phyloP scores from a whole-genome alignment of 53 echinoderm and acorn worm species.

The Temnopleurus reevesii region DNA sequence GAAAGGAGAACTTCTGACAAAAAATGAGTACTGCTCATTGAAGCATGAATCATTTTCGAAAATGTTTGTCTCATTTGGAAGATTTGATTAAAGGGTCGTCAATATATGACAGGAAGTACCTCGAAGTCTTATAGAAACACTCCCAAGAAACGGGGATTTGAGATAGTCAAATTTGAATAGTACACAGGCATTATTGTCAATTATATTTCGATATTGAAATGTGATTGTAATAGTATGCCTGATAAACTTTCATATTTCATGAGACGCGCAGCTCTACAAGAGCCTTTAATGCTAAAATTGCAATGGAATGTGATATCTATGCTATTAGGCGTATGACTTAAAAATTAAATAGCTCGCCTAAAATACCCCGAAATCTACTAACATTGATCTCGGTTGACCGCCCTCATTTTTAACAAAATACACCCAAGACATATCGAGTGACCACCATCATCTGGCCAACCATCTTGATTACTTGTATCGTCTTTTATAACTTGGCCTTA shows the following conservation, averaged over 20 bases:
- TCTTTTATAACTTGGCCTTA: background rate
- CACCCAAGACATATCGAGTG: background rate
- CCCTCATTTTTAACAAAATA: background rate
- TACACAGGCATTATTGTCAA: no score
- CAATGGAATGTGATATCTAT: background rate
- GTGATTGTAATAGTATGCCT: background rate
- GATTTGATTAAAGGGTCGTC: no score
- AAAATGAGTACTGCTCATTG: no score
- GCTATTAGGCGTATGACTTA: background rate
- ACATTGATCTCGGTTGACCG: background rate
- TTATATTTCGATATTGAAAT: no score
- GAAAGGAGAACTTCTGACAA: no score
- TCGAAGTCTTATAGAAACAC: no score
- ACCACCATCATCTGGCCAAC: background rate
- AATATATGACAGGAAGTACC: no score
- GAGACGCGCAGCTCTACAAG: background rate
- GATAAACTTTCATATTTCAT: background rate
- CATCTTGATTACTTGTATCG: background rate
- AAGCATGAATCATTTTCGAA: no score
- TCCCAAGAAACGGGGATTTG: no score
- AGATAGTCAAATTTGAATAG: no score
- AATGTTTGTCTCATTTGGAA: no score
- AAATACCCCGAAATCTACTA: background rate
- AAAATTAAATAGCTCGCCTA: background rate
- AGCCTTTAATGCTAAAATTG: background rate